Conservation (phyloP, 2,888 invertebrate species). For the Pomacea canaliculata region DNA sequence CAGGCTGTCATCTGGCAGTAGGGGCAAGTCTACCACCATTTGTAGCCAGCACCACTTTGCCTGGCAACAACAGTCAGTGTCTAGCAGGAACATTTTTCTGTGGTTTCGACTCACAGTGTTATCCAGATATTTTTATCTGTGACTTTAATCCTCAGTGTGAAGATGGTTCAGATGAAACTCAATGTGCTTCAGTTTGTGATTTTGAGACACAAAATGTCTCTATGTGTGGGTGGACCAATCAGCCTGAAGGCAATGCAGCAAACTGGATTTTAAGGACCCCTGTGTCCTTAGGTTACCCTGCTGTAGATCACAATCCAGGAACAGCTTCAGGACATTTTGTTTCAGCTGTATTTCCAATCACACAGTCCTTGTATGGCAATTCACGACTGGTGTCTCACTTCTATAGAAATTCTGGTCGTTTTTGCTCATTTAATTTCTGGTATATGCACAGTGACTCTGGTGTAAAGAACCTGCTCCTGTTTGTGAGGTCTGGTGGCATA, state of each 20-base stretch:
- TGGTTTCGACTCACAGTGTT: conserved; percentile 41
- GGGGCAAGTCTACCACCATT: conserved; percentile 44
- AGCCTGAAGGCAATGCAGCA: conserved; percentile 12
- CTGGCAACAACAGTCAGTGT: conserved; percentile 41
- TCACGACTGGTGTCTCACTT: conserved; percentile 72
- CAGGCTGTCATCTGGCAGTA: conserved; percentile 45
- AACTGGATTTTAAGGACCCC: conserved; percentile 6
- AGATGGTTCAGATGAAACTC: conserved; percentile 56
- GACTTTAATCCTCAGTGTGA: conserved; percentile 57
- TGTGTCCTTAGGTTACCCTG: not conserved
- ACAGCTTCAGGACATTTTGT: conserved; percentile 73
- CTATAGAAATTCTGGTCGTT: conserved; percentile 51
- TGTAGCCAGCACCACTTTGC: too few relatives aligned
- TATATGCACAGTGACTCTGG: conserved; percentile 46
- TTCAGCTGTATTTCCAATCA: conserved; percentile 73
- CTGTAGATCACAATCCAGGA: conserved; percentile 29
- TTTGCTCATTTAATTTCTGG: conserved; percentile 58
- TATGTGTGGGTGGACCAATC: conserved; percentile 21
- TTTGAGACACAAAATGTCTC: too few relatives aligned
- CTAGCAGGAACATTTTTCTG: conserved; percentile 26
- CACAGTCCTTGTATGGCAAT: conserved; percentile 11
- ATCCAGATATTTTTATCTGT: conserved; percentile 44
- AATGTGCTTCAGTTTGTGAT: conserved; percentile 54
- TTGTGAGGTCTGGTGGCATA: conserved; percentile 47
- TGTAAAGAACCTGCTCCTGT: conserved; percentile 37